Conservation (phyloP, 2,888 invertebrate species). For the Parnassius orleans region DNA sequence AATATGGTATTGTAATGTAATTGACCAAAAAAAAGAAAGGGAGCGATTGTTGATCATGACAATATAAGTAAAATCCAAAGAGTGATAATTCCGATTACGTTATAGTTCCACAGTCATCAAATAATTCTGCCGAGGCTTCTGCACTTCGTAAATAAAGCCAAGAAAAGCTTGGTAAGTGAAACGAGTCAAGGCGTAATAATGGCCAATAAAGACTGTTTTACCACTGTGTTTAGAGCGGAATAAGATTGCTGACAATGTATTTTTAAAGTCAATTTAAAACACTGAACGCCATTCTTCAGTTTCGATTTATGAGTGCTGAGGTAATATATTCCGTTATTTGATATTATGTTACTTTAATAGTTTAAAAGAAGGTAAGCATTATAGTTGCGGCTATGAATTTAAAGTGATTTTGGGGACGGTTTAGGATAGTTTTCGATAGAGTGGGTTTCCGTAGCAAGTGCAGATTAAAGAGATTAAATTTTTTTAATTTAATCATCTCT, state of each 20-base stretch:
- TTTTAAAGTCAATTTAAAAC: slow-evolving; percentile 27
- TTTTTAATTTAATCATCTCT: no score
- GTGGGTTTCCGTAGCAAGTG: no score
- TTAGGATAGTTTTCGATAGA: no score
- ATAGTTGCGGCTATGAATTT: neutral
- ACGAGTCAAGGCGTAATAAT: slow-evolving; percentile 28
- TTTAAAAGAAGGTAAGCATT: neutral
- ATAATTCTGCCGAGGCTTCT: neutral
- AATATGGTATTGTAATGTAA: no score
- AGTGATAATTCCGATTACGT: no score
- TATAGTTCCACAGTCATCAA: no score
- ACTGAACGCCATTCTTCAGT: slow-evolving; percentile 19
- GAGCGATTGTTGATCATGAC: no score
- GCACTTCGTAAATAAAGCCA: slow-evolving; percentile 18
- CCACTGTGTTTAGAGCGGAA: slow-evolving; percentile 19
- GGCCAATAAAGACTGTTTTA: slow-evolving; percentile 32
- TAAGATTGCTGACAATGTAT: slow-evolving; percentile 26
- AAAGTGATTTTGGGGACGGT: no score
- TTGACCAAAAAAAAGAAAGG: no score
- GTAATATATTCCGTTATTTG: slow-evolving; percentile 10
- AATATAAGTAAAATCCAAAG: no score
- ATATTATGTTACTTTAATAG: slow-evolving; percentile 13
- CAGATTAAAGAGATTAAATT: no score
- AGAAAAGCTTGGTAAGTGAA: slow-evolving; percentile 24
- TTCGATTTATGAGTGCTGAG: slow-evolving; percentile 22